These are phyloP conservation scores for Sclerodermus sp. DNA, from an alignment of 2,888 invertebrate genomes.

Conservation along the genomic window DNA sequence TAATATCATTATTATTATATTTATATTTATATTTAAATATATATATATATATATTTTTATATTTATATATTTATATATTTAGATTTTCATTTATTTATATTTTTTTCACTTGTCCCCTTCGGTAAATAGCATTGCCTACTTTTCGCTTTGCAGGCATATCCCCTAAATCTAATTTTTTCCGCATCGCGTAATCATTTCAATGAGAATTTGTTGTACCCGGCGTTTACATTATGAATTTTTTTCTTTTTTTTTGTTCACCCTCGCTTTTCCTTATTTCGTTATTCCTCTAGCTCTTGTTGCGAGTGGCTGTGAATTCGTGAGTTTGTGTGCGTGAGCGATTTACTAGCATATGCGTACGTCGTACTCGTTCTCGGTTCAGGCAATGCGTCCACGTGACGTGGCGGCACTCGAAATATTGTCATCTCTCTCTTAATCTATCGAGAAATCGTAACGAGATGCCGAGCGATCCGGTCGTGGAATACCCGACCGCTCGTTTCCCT, in stretches of 20 bases:
- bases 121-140: conserved; percentile 19
- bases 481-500: conserved; percentile 8
- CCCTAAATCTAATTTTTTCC: no score
- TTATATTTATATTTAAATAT: conserved; percentile 55
- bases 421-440: conserved; percentile 45
- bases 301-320: conserved; percentile 7
- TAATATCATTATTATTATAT: conserved; percentile 53
- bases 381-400: conserved; percentile 33
- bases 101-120: neutral
- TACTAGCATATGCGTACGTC: conserved; percentile 16
- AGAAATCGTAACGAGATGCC: conserved; percentile 5
- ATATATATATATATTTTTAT: conserved; percentile 38
- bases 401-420: conserved; percentile 50
- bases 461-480: conserved; percentile 13
- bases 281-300: conserved; percentile 2
- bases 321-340: conserved; percentile 2
- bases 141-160: conserved; percentile 23
- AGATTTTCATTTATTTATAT: conserved; percentile 49
- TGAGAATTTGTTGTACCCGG: conserved; percentile 28
- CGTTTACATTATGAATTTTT: no score
- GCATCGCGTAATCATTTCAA: conserved; percentile 18
- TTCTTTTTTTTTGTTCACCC: no score
- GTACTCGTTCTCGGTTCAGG: conserved; percentile 29
- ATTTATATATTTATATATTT: conserved; percentile 3
- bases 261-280: no score